These are phyloP conservation scores for Ia io DNA, from an alignment of 2,113 vertebrate genomes.

Conservation along the genomic window DNA sequence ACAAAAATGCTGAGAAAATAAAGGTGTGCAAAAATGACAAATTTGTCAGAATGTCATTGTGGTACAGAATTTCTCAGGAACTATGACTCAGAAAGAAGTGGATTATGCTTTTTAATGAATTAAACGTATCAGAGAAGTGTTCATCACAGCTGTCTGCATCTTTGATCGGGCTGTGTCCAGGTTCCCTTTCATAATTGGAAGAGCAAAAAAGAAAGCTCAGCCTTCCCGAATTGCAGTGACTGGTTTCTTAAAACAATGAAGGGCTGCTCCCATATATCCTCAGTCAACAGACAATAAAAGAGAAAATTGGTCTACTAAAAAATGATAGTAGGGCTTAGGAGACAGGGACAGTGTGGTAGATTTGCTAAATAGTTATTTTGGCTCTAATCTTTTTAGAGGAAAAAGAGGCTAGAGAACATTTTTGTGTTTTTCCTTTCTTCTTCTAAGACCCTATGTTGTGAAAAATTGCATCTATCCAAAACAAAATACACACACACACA, in stretches of 20 bases:
- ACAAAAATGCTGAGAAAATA: not conserved
- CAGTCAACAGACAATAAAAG: conserved; percentile 76
- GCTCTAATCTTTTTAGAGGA: conserved; percentile 68
- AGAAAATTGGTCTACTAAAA: conserved; percentile 82
- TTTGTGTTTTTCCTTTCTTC: not conserved
- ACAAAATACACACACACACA: not conserved
- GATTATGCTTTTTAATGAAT: conserved; percentile 39
- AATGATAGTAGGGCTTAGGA: conserved; percentile 69
- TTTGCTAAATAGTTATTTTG: conserved; percentile 74
- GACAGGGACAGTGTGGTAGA: conserved; percentile 57
- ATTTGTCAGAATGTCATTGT: not conserved
- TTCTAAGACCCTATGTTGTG: not conserved
- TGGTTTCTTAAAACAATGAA: conserved; percentile 70
- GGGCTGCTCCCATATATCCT: conserved; percentile 69
- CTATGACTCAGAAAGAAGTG: not conserved
- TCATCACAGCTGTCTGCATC: conserved; percentile 34
- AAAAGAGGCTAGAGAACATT: conserved; percentile 49
- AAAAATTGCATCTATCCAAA: not conserved
- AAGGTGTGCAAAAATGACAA: not conserved
- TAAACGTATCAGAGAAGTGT: not conserved
- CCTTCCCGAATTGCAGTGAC: conserved; percentile 43
- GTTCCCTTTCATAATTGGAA: conserved; percentile 68
- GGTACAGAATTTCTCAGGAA: not conserved
- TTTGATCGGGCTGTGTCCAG: not conserved
- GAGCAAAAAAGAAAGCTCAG: conserved; percentile 48